phyloP scores from a whole-genome alignment of 2,113 vertebrate species.

The Oostethus manadensis region DNA sequence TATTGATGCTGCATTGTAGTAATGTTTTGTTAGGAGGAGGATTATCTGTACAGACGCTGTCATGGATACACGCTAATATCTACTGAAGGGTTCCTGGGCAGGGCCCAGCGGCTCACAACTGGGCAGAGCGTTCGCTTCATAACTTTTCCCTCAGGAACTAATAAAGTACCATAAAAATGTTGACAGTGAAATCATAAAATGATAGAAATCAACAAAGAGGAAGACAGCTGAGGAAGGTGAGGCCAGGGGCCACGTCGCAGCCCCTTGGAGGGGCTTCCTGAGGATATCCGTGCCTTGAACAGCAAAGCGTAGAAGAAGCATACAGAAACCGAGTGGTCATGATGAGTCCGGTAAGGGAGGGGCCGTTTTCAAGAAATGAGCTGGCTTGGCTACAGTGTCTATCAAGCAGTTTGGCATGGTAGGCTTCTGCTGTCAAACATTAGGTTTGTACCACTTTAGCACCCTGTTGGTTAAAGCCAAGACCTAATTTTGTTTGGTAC shows the following conservation, averaged over 20 bases:
- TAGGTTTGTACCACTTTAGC: too few relatives aligned
- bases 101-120: too few relatives aligned
- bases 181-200: neutral
- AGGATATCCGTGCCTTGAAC: slow-evolving; percentile 62
- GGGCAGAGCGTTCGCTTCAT: neutral
- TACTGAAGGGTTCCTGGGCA: too few relatives aligned
- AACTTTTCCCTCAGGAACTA: neutral
- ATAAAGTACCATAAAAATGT: neutral
- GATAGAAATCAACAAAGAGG: neutral
- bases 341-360: slow-evolving; percentile 38
- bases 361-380: slow-evolving; percentile 23
- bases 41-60: slow-evolving; percentile 2
- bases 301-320: slow-evolving; percentile 47
- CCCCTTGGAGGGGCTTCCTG: slow-evolving; percentile 59
- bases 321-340: slow-evolving; percentile 27
- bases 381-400: neutral
- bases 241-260: slow-evolving; percentile 44
- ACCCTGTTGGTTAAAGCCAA: too few relatives aligned
- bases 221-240: slow-evolving; percentile 42
- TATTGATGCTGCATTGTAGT: slow-evolving; percentile 12
- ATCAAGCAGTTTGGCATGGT: neutral
- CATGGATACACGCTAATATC: slow-evolving; percentile 8
- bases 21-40: slow-evolving; percentile 6
- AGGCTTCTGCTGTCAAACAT: neutral
- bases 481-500: neutral